Percentiles rank a stretch among this genome's conserved stretches.
Conservation (phyloP, 2,113 vertebrate genomes). For the Athene noctua region DNA sequence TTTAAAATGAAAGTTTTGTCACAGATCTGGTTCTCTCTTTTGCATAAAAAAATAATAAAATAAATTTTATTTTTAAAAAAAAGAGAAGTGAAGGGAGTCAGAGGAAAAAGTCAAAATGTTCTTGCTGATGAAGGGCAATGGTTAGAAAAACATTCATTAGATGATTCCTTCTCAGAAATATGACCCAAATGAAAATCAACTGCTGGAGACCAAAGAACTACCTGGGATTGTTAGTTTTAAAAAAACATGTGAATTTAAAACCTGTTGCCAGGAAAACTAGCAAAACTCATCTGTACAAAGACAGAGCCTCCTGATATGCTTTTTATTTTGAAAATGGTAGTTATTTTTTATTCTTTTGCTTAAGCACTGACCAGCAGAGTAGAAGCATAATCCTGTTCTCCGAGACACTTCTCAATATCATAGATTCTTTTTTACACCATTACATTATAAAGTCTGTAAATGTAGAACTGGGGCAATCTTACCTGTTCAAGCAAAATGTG, state of each 20-base stretch:
- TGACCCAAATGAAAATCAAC: neutral
- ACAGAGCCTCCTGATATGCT: neutral
- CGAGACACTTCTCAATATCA: neutral
- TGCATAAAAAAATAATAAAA: neutral
- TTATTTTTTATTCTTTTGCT: neutral
- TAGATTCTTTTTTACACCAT: neutral
- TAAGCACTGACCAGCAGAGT: neutral
- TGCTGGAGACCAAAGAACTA: neutral
- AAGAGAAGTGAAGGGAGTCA: neutral
- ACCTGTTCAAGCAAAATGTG: neutral
- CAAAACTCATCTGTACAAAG: neutral
- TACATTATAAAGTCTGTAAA: neutral
- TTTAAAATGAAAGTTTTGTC: neutral
- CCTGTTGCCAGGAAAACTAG: neutral
- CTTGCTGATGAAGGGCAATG: slow-evolving; percentile 1
- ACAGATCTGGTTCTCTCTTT: neutral
- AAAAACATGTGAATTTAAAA: neutral
- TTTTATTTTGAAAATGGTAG: neutral
- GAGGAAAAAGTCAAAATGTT: neutral
- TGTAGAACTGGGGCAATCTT: too few species aligned
- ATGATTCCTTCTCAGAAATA: neutral
- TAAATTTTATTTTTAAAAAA: too few species aligned
- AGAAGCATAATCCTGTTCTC: neutral
- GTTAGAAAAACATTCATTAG: neutral
- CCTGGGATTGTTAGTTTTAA: neutral